Percentiles rank a stretch among this genome's conserved stretches.
These are phyloP conservation scores for Lapara coniferarum DNA, from an alignment of 2,888 invertebrate genomes.

Conservation along the genomic window DNA sequence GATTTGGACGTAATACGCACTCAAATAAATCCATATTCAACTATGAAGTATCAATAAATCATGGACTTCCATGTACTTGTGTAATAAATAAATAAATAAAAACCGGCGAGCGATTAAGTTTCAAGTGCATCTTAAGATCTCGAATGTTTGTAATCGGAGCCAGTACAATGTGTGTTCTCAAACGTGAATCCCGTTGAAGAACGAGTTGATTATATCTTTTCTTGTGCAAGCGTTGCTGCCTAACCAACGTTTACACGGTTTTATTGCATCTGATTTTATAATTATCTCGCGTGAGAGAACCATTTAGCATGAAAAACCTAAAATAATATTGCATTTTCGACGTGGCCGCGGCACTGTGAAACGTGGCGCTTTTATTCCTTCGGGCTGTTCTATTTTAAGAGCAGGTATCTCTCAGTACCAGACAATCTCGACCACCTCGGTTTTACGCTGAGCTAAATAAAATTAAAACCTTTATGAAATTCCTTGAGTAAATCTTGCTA, in stretches of 20 bases:
- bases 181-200: conserved; percentile 54
- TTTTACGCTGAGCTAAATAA: conserved; percentile 53
- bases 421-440: conserved; percentile 48
- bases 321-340: conserved; percentile 21
- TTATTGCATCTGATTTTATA: conserved; percentile 27
- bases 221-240: conserved; percentile 39
- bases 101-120: conserved; percentile 53
- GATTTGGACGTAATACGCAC: conserved; percentile 62
- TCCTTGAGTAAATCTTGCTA: conserved; percentile 49
- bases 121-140: conserved; percentile 61
- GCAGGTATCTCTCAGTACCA: conserved; percentile 58
- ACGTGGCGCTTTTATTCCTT: conserved; percentile 55
- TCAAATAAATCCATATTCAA: conserved; percentile 53
- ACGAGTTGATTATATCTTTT: conserved; percentile 54
- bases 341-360: conserved; percentile 49
- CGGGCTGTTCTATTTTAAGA: conserved; percentile 64
- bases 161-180: conserved; percentile 44
- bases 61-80: conserved; percentile 27
- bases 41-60: conserved; percentile 28
- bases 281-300: conserved; percentile 20
- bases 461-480: conserved; percentile 63
- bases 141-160: conserved; percentile 51
- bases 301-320: conserved; percentile 14
- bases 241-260: conserved; percentile 21
- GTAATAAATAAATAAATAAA: conserved; percentile 40